Conservation (phyloP, 2,888 invertebrate species). For the Meganola albula region DNA sequence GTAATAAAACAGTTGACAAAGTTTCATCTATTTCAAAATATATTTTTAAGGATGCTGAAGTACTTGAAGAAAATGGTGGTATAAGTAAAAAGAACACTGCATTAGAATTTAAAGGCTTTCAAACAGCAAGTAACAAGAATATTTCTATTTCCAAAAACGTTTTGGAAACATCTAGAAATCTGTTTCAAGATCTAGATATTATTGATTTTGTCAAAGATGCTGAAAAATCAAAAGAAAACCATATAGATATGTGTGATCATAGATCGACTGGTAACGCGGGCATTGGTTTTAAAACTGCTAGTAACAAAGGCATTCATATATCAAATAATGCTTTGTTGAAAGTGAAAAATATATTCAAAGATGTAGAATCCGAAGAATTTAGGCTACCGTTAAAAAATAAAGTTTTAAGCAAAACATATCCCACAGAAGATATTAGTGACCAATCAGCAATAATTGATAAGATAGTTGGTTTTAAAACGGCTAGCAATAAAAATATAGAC, state of each 20-base stretch:
- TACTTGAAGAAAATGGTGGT: not conserved
- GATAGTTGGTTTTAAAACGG: conserved; percentile 12
- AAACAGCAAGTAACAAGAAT: conserved; percentile 52
- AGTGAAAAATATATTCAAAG: conserved; percentile 36
- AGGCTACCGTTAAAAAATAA: not conserved
- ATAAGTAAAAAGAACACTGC: not conserved
- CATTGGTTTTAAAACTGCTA: conserved; percentile 42
- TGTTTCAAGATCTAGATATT: conserved; percentile 34
- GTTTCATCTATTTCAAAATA: conserved; percentile 28
- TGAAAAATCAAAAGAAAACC: not conserved
- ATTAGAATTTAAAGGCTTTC: conserved; percentile 19
- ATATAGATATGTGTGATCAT: not conserved
- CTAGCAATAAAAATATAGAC: conserved; percentile 11
- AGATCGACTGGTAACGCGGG: not conserved
- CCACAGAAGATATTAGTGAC: not conserved
- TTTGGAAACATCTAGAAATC: conserved; percentile 33
- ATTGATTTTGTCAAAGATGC: conserved; percentile 8
- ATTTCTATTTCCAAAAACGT: conserved; percentile 44
- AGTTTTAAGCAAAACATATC: not conserved
- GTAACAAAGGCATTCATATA: conserved; percentile 32
- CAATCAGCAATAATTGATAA: not conserved
- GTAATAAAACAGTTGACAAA: conserved; percentile 33
- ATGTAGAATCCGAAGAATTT: conserved; percentile 13
- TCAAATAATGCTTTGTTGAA: conserved; percentile 39
- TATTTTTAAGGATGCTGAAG: conserved; percentile 22